These are phyloP conservation scores for Bimastos eiseni DNA, from an alignment of 2,888 invertebrate species.

Conservation along the genomic window DNA sequence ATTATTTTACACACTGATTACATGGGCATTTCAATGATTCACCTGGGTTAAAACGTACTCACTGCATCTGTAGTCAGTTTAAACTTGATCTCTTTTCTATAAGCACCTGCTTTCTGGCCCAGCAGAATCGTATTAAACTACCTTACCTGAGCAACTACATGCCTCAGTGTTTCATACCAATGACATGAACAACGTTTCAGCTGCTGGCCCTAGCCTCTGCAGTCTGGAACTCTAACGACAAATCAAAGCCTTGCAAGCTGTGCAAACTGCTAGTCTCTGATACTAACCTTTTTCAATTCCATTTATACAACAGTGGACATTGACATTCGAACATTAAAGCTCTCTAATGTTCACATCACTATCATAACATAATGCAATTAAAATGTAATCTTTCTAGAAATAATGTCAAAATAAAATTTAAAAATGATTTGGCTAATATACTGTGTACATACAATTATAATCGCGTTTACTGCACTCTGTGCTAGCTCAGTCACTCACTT, in stretches of 20 bases:
- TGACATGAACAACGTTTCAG: not conserved
- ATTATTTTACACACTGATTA: slow-evolving; percentile 3
- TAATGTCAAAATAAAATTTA: slow-evolving; percentile 13
- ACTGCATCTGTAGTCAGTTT: not conserved
- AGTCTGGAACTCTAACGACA: not conserved
- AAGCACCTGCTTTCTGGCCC: not conserved
- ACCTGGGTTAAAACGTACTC: not conserved
- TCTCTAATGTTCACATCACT: not conserved
- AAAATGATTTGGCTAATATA: not conserved
- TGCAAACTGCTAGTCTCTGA: not conserved
- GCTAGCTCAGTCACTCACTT: not conserved
- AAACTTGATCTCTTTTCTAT: not conserved
- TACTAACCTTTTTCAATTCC: not conserved
- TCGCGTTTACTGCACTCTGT: not conserved
- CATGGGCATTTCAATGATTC: not conserved
- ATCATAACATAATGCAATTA: not conserved
- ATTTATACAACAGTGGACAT: not conserved
- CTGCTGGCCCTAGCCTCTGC: not conserved
- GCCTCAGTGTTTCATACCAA: not conserved
- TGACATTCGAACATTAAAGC: not conserved
- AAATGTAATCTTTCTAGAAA: not conserved
- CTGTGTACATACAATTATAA: slow-evolving; percentile 5
- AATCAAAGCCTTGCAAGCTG: not conserved
- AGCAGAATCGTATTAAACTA: not conserved
- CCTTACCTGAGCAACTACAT: not conserved